Conservation (phyloP, 2,113 vertebrate species). For the Pteropus alecto region DNA sequence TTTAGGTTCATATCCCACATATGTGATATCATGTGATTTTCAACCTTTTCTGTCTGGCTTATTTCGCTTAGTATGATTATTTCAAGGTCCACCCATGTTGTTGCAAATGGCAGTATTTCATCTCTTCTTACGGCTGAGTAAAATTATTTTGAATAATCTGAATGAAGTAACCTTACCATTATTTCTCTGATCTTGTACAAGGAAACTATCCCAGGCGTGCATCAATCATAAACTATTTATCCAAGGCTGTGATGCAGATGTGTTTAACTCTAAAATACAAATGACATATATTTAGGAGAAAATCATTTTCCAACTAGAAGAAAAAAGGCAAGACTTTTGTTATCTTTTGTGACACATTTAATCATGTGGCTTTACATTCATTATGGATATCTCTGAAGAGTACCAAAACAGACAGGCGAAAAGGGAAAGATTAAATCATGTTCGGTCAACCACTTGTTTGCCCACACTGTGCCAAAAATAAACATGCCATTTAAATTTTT, state of each 20-base stretch:
- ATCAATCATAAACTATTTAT: neutral
- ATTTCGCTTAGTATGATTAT: too few relatives aligned
- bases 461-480: neutral
- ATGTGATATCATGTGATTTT: too few relatives aligned
- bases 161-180: neutral
- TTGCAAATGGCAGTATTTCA: too few relatives aligned
- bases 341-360: neutral
- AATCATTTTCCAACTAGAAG: neutral
- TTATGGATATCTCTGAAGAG: neutral
- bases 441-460: neutral
- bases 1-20: too few relatives aligned
- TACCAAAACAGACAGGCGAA: neutral
- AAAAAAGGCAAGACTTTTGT: neutral
- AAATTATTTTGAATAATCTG: neutral
- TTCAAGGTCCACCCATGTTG: too few relatives aligned
- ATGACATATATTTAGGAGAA: neutral
- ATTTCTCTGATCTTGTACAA: neutral
- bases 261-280: neutral
- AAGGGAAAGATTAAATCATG: neutral
- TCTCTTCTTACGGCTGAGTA: neutral
- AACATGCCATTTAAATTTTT: neutral
- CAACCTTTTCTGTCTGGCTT: too few relatives aligned
- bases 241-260: neutral
- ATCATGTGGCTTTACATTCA: neutral
- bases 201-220: too few relatives aligned